A percentile compares a stretch with the other conserved stretches of the same genome.
Evolutionary conservation across 2,113 vertebrate species (phyloP).

Genomic region (Chaenocephalus aceratus): DNA sequence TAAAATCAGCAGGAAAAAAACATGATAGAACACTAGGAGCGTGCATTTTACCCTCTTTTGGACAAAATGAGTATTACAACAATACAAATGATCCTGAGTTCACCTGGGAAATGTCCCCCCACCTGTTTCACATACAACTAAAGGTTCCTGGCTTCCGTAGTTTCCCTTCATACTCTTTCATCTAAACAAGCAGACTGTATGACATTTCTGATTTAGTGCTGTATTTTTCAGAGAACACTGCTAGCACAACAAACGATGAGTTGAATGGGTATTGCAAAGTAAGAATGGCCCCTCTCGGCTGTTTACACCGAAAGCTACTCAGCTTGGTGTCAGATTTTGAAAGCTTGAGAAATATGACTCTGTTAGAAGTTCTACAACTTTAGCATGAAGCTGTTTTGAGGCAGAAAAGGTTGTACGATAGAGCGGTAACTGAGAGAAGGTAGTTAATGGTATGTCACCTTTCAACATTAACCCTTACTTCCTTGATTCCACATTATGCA

Average conservation of each 20-base stretch:
- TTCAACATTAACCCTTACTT: constrained; percentile 27
- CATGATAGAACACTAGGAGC: too few species aligned
- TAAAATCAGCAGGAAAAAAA: too few species aligned
- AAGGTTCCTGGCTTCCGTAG: too few species aligned
- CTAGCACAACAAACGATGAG: constrained; percentile 22
- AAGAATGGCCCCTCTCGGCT: not conserved
- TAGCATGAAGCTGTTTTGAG: constrained; percentile 48
- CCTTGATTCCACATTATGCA: constrained; percentile 48
- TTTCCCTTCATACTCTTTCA: not conserved
- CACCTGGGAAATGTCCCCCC: too few species aligned
- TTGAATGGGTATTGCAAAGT: constrained; percentile 33
- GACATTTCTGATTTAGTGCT: constrained; percentile 30
- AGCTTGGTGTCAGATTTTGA: constrained; percentile 17
- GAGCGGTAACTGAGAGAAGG: constrained; percentile 31
- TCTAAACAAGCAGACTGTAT: constrained; percentile 32
- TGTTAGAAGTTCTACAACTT: constrained; percentile 33
- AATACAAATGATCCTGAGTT: too few species aligned
- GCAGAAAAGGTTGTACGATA: constrained; percentile 36
- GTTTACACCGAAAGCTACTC: constrained; percentile 20
- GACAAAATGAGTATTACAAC: too few species aligned
- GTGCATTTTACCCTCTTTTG: too few species aligned
- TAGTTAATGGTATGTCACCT: not conserved
- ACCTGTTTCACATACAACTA: too few species aligned
- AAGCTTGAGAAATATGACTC: constrained; percentile 9
- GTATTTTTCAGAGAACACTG: constrained; percentile 40